A percentile compares a stretch with the other conserved stretches of the same genome.
phyloP scores from a whole-genome alignment of 2,888 invertebrate genomes.

The Sisyra terminalis region DNA sequence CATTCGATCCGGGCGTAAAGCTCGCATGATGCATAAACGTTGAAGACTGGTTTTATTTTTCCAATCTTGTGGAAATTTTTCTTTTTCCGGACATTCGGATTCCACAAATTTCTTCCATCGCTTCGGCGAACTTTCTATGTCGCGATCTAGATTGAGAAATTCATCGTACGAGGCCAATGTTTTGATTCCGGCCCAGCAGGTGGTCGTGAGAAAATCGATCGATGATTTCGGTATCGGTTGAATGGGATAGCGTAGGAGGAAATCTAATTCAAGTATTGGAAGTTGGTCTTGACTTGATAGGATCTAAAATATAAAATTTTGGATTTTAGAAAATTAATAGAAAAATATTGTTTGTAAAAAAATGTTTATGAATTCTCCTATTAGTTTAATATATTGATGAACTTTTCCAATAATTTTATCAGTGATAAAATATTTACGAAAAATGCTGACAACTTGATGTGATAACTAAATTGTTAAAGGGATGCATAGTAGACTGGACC shows the following conservation, averaged over 20 bases:
- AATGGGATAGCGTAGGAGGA: conserved; percentile 70
- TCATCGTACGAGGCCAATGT: conserved; percentile 59
- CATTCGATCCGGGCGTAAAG: conserved; percentile 84
- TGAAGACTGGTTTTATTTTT: conserved; percentile 76
- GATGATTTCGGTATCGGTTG: conserved; percentile 58
- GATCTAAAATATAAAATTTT: conserved; percentile 28
- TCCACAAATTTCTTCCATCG: conserved; percentile 89
- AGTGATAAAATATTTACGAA: not conserved
- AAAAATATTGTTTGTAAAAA: not conserved
- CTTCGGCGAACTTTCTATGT: conserved; percentile 80
- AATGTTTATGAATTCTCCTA: too few relatives aligned
- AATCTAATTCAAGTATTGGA: conserved; percentile 62
- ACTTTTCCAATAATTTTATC: too few relatives aligned
- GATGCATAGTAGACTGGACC: too few relatives aligned
- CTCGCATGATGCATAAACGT: conserved; percentile 81
- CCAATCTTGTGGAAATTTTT: conserved; percentile 93
- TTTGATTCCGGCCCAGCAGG: conserved; percentile 70
- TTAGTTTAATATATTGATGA: too few relatives aligned
- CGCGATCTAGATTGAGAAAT: conserved; percentile 72
- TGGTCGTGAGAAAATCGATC: conserved; percentile 65
- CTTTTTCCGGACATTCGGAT: conserved; percentile 82
- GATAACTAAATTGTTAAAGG: too few relatives aligned
- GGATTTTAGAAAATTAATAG: too few relatives aligned
- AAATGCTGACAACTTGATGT: too few relatives aligned
- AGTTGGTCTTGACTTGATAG: conserved; percentile 48